Evolutionary conservation across 2,113 vertebrate species (phyloP).

Genomic region (Dunckerocampus dactyliophorus): DNA sequence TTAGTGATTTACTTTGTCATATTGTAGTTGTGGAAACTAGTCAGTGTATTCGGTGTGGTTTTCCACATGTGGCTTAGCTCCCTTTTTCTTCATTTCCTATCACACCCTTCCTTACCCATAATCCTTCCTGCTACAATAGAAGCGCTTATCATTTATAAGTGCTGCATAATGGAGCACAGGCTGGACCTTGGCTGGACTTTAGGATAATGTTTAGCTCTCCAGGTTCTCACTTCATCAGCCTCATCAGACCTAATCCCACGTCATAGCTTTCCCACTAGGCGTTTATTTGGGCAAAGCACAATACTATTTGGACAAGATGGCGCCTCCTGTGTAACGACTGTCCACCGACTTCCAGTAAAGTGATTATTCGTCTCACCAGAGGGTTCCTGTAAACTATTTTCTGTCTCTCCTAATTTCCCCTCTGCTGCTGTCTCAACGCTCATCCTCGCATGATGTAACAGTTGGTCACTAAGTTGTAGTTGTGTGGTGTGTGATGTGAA

Average conservation of each 20-base stretch:
- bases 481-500: conserved; percentile 63
- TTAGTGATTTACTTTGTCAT: background rate
- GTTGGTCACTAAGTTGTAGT: conserved; percentile 59
- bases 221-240: conserved; percentile 51
- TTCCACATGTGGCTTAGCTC: conserved; percentile 57
- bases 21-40: conserved; percentile 6
- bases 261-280: conserved; percentile 36
- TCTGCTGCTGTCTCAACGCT: conserved; percentile 35
- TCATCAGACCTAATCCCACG: conserved; percentile 46
- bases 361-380: conserved; percentile 34
- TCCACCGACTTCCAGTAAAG: conserved; percentile 58
- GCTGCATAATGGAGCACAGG: conserved; percentile 48
- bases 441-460: conserved; percentile 55
- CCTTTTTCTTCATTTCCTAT: conserved; percentile 48
- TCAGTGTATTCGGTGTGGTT: conserved; percentile 13
- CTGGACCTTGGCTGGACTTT: conserved; percentile 45
- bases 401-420: conserved; percentile 19
- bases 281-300: conserved; percentile 23
- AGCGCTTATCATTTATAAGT: conserved; percentile 37
- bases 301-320: conserved; percentile 30
- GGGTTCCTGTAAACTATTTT: conserved; percentile 59
- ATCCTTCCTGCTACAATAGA: conserved; percentile 49
- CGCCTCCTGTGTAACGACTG: conserved; percentile 39
- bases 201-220: conserved; percentile 36
- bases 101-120: conserved; percentile 59